Evolutionary conservation across 2,888 invertebrate genomes (phyloP).

Genomic region (Drosophila gaucha): DNA sequence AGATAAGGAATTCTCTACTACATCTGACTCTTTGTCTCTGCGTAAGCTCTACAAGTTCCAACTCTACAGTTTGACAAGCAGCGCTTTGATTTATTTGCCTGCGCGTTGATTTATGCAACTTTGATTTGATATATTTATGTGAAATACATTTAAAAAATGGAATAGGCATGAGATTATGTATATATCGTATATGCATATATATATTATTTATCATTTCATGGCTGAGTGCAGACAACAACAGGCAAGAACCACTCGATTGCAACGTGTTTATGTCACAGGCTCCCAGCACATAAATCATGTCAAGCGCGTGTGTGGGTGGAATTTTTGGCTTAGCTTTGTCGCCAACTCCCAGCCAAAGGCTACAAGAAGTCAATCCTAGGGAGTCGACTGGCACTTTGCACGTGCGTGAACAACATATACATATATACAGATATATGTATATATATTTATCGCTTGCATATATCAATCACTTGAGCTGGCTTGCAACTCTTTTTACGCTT

Average conservation of each 20-base stretch:
- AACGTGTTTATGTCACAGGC: slow-evolving; percentile 56
- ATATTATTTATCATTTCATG: slow-evolving; percentile 37
- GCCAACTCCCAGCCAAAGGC: slow-evolving; percentile 7
- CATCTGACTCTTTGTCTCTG: no score
- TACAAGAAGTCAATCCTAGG: slow-evolving; percentile 5
- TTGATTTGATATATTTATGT: slow-evolving; percentile 45
- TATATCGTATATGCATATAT: slow-evolving; percentile 16
- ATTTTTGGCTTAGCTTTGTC: slow-evolving; percentile 15
- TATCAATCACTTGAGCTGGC: slow-evolving; percentile 63
- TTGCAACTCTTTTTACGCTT: slow-evolving; percentile 49
- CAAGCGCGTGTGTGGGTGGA: slow-evolving; percentile 39
- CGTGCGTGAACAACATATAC: slow-evolving; percentile 47
- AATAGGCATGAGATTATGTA: neutral
- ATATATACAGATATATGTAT: neutral
- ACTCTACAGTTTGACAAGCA: slow-evolving; percentile 29
- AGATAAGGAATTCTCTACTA: no score
- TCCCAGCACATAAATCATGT: slow-evolving; percentile 56
- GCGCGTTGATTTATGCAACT: slow-evolving; percentile 57
- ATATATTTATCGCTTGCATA: slow-evolving; percentile 9
- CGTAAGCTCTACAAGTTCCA: neutral
- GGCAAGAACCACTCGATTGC: slow-evolving; percentile 31
- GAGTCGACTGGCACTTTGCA: slow-evolving; percentile 48
- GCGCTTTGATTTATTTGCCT: slow-evolving; percentile 35
- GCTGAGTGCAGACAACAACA: slow-evolving; percentile 14
- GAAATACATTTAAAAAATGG: slow-evolving; percentile 1